Evolutionary conservation across 2,888 invertebrate species (phyloP), one percentile per base, ranked within the genome.

Genomic region (Dolichomitus sp.): DNA sequence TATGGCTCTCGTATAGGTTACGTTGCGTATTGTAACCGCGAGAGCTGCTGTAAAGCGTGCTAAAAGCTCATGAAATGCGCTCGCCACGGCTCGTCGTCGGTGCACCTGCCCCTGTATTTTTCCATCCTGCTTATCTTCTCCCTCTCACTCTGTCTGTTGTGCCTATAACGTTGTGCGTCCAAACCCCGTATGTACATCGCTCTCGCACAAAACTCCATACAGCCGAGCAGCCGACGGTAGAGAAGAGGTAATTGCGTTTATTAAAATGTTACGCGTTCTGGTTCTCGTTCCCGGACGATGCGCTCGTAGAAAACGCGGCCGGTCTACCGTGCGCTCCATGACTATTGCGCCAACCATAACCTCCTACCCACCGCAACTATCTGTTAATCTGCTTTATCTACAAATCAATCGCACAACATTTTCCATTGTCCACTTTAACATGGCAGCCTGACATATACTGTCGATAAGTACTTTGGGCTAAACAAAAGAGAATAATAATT

Each of bases 181-280:
- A 14, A 9, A 23, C 23, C 48, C 11, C 52, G 52, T 45, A 11
- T 45, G 48, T 27, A 27, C 27, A 54, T 9, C 19, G 50, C 23
- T 9, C 14, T 9, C 14, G 12, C 27, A 52, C 52, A 52, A n/a
- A 23, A 5, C 23, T 23, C 11, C 76, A 69, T 50, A 27, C 61
- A 12, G 30, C 45, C 59, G 45, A 33, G 30, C 72, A 42, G 42
- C 52, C 65, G 65, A 40, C 59, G 40, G 69, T 48, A 65, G 63
- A 70, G 52, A 65, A 70, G 78, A 79, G 89, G 86, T 93, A 93
- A 93, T 93, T 92, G 90, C 90, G 90, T 91, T 93, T 93, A 93
- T 93, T 93, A 93, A 93, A 93, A 93, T 90, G 92, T 93, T 93
- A 93, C 93, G 93, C 92, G 91, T 93, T 92, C 93, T 92, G 92